phyloP scores from a whole-genome alignment of 2,888 invertebrate genomes.

The Hydrotaea diabolus region DNA sequence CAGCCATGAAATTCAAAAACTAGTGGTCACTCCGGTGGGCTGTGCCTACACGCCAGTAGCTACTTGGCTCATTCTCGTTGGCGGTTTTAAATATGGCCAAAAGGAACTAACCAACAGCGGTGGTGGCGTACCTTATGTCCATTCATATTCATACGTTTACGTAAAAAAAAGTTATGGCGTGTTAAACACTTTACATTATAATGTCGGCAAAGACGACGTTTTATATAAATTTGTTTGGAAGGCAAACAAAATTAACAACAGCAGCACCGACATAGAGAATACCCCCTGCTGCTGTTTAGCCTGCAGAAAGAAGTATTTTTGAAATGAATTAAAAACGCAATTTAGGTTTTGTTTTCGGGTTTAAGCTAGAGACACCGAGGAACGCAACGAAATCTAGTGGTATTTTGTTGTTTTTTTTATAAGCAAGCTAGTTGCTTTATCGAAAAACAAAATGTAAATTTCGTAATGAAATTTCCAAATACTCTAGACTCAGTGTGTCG shows the following conservation, averaged over 20 bases:
- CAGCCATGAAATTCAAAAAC: conserved; percentile 11
- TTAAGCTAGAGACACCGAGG: conserved; percentile 38
- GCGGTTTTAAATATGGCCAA: conserved; percentile 26
- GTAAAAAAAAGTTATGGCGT: conserved; percentile 22
- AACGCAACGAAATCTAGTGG: conserved; percentile 28
- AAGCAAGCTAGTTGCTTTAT: no score
- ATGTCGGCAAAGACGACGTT: conserved; percentile 34
- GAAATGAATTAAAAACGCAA: conserved; percentile 54
- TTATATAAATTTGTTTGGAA: conserved; percentile 7
- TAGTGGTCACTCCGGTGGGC: conserved; percentile 35
- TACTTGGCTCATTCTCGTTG: not conserved
- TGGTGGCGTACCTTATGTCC: no score
- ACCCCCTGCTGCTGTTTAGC: conserved; percentile 55
- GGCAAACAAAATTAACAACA: not conserved
- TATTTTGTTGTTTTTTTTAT: no score
- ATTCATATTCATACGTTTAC: not conserved
- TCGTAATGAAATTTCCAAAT: not conserved
- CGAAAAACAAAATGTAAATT: not conserved
- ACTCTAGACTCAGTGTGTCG: not conserved
- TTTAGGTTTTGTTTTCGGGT: conserved; percentile 44
- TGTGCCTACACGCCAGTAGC: not conserved
- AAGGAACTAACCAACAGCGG: not conserved
- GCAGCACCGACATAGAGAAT: conserved; percentile 6
- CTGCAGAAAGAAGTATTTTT: conserved; percentile 20
- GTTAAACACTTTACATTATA: conserved; percentile 40